Conservation (phyloP, 2,113 vertebrate genomes). For the Neofelis nebulosa region DNA sequence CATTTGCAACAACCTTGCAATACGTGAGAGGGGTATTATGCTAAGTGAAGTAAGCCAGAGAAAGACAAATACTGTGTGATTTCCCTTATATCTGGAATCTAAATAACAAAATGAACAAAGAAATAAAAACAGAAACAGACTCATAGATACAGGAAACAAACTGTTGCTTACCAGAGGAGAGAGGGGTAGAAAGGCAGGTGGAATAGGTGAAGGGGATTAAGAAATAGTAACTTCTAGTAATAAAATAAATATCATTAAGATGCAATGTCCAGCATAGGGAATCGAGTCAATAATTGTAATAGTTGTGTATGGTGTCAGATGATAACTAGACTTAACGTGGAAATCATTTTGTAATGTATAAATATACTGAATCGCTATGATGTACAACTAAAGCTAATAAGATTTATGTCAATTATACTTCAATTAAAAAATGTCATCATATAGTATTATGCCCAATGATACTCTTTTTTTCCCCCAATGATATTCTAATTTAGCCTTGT, state of each 20-base stretch:
- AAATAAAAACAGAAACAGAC: not conserved
- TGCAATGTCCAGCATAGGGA: not conserved
- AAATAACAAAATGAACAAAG: not conserved
- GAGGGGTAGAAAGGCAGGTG: not conserved
- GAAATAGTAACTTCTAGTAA: not conserved
- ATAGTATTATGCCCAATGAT: not conserved
- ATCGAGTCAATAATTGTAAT: not conserved
- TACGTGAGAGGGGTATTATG: not conserved
- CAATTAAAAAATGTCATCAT: not conserved
- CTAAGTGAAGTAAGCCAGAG: not conserved
- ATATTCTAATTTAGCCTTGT: not conserved
- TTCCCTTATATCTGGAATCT: not conserved
- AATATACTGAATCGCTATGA: not conserved
- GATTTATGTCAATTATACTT: not conserved
- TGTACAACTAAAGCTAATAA: not conserved
- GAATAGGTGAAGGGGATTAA: not conserved
- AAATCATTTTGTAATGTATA: not conserved
- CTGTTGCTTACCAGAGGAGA: not conserved
- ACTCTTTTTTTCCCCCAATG: not conserved
- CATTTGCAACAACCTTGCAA: not conserved
- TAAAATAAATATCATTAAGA: not conserved
- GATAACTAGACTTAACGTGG: not conserved
- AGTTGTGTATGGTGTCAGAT: not conserved
- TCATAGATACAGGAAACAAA: not conserved
- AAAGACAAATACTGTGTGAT: not conserved